A percentile compares a stretch with the other conserved stretches of the same genome.
Conservation (phyloP, 2,113 vertebrate species). For the Peromyscus californicus region DNA sequence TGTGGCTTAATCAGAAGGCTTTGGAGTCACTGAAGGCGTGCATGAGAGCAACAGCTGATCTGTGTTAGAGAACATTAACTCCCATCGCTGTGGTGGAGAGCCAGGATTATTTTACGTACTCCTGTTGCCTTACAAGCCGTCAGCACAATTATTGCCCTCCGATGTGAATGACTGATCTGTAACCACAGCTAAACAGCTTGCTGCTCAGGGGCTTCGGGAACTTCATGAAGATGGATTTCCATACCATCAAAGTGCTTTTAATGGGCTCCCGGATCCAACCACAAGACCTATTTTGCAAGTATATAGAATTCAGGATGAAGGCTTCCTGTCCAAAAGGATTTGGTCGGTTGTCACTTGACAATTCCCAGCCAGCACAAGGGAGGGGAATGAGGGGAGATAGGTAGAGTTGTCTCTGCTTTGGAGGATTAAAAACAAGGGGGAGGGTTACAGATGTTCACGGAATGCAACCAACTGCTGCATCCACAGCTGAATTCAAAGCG, state of each 20-base stretch:
- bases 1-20: slow-evolving; percentile 89
- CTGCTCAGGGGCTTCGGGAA: slow-evolving; percentile 88
- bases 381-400: slow-evolving; percentile 86
- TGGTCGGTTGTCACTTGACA: slow-evolving; percentile 92
- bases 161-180: slow-evolving; percentile 92
- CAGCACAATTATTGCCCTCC: slow-evolving; percentile 91
- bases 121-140: slow-evolving; percentile 89
- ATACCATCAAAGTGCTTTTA: slow-evolving; percentile 93
- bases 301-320: slow-evolving; percentile 89
- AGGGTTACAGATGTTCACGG: slow-evolving; percentile 90
- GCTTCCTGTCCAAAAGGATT: slow-evolving; percentile 92
- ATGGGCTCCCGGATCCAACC: slow-evolving; percentile 91
- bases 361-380: slow-evolving; percentile 90
- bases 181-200: slow-evolving; percentile 92
- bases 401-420: slow-evolving; percentile 89
- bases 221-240: slow-evolving; percentile 92
- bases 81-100: slow-evolving; percentile 87
- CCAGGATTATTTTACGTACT: slow-evolving; percentile 92
- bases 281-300: slow-evolving; percentile 90
- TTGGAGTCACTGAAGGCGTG: slow-evolving; percentile 88
- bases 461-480: slow-evolving; percentile 91
- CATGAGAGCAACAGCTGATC: slow-evolving; percentile 93
- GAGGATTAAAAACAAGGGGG: slow-evolving; percentile 84
- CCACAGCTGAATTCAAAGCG: slow-evolving; percentile 95
- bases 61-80: slow-evolving; percentile 93